These are phyloP conservation scores for Temnothorax nylanderi DNA, from an alignment of 1,140 invertebrate species.

Conservation along the genomic window DNA sequence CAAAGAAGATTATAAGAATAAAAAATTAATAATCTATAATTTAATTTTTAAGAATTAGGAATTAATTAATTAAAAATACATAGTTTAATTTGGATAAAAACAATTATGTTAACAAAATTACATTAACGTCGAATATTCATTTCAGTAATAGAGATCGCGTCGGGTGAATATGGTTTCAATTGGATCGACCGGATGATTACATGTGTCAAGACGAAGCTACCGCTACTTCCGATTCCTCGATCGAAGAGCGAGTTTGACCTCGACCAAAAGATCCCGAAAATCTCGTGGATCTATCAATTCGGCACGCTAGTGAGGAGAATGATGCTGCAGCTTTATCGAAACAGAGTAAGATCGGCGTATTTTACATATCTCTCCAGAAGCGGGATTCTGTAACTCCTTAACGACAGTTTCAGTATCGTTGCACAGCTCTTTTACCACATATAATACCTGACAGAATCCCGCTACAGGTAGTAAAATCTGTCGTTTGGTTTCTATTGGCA, in stretches of 20 bases:
- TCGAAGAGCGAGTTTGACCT: conserved; percentile 75
- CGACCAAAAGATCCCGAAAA: conserved; percentile 82
- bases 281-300: conserved; percentile 89
- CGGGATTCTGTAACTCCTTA: too few relatives aligned
- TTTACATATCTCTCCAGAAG: neutral
- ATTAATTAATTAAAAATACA: neutral
- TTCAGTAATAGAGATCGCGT: conserved; percentile 92
- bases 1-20: neutral
- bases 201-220: conserved; percentile 87
- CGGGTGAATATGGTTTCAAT: conserved; percentile 90
- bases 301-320: conserved; percentile 88
- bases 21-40: neutral
- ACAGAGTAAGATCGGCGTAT: conserved; percentile 86
- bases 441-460: too few relatives aligned
- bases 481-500: neutral
- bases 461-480: neutral
- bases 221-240: conserved; percentile 85
- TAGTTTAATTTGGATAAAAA: neutral
- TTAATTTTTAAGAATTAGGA: neutral
- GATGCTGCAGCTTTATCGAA: conserved; percentile 90
- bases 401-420: too few relatives aligned
- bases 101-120: neutral
- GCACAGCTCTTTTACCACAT: too few relatives aligned
- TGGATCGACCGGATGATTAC: conserved; percentile 88
- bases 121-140: conserved; percentile 70